These are phyloP conservation scores for Lanius ludovicianus DNA, from an alignment of 2,113 vertebrate genomes.

Conservation along the genomic window DNA sequence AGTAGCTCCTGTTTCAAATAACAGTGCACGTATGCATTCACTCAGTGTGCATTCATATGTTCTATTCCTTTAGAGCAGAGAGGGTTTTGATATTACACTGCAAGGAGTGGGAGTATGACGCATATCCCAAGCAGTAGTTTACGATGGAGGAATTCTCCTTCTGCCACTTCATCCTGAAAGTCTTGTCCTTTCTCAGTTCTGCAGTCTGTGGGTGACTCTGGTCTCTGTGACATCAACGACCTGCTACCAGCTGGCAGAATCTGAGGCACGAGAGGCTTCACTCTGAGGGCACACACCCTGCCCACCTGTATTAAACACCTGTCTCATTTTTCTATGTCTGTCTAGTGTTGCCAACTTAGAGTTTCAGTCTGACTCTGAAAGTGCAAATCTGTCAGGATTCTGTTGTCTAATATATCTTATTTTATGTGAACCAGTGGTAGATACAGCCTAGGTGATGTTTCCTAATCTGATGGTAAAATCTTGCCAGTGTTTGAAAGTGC, in stretches of 20 bases:
- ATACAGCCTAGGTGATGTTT: not conserved
- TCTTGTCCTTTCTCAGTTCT: not conserved
- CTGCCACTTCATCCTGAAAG: not conserved
- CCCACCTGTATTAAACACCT: not conserved
- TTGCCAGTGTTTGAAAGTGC: not conserved
- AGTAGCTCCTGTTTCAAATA: not conserved
- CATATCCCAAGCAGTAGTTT: not conserved
- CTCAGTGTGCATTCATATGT: not conserved
- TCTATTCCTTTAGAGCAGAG: not conserved
- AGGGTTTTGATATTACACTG: accelerated
- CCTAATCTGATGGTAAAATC: not conserved
- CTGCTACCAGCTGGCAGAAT: not conserved
- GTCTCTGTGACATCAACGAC: not conserved
- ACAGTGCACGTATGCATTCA: not conserved
- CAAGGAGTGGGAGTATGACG: not conserved
- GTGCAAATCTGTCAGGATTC: not conserved
- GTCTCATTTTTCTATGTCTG: not conserved
- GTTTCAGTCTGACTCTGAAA: not conserved
- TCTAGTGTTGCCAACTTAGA: not conserved
- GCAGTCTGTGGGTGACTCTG: not conserved
- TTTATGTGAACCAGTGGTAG: not conserved
- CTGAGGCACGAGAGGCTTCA: not conserved
- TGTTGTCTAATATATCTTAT: not conserved
- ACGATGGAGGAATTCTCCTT: not conserved
- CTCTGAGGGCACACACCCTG: not conserved